A percentile compares a stretch with the other conserved stretches of the same genome.
Evolutionary conservation across 2,113 vertebrate species (phyloP).

Genomic region (Atlantisia rogersi): DNA sequence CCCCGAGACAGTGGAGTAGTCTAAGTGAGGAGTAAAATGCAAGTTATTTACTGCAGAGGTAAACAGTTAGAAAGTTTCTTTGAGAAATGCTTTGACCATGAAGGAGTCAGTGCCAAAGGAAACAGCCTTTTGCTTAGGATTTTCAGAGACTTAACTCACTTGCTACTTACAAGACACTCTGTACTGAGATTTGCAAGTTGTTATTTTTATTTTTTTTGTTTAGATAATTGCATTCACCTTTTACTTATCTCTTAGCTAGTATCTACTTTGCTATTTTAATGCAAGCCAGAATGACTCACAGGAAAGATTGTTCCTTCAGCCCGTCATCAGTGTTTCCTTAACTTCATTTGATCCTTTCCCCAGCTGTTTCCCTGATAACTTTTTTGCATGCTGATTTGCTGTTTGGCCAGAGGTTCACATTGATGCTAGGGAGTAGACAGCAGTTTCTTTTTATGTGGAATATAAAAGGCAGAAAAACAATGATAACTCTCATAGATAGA

Average conservation of each 20-base stretch:
- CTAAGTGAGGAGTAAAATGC: conserved; percentile 2
- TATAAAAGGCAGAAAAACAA: conserved; percentile 22
- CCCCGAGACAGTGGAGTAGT: conserved; percentile 4
- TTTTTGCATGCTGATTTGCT: conserved; percentile 62
- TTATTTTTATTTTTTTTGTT: background rate
- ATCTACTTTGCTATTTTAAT: conserved; percentile 63
- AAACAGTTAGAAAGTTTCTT: background rate
- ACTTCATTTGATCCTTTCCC: background rate
- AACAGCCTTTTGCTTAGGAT: background rate
- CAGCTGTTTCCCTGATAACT: conserved; percentile 33
- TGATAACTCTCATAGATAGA: background rate
- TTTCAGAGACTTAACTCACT: conserved; percentile 1
- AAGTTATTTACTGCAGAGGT: conserved; percentile 10
- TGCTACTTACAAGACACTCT: background rate
- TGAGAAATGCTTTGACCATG: conserved; percentile 41
- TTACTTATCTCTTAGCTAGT: conserved; percentile 49
- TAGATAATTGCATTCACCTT: background rate
- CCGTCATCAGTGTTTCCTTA: background rate
- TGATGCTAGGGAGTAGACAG: conserved; percentile 43
- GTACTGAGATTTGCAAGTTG: background rate
- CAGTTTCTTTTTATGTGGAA: conserved; percentile 27
- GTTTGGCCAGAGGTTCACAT: conserved; percentile 32
- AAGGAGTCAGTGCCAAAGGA: conserved; percentile 64
- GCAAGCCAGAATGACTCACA: conserved; percentile 39
- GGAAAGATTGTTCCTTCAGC: conserved; percentile 47